Evolutionary conservation across 2,888 invertebrate genomes (phyloP), one percentile per base, ranked within the genome.

Genomic region (Tiliacea aurago): DNA sequence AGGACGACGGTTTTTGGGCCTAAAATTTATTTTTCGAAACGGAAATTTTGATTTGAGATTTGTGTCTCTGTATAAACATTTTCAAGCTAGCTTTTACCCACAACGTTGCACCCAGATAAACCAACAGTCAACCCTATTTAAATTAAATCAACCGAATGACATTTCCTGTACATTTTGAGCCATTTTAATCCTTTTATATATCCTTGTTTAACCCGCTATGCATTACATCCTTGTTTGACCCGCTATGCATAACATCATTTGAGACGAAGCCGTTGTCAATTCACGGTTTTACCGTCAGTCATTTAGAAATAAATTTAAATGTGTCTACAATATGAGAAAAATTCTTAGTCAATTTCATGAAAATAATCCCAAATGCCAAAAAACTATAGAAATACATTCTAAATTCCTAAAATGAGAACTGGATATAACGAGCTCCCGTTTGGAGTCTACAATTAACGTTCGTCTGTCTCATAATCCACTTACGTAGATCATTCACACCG

Each of bases 401-500:
- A 23, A 63, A 56, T 10, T 49, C 43, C 20, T 49, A 64, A 51
- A 87, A 66, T 64, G 37, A 55, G 47, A 77, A 47, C 83, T 80
- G 23, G 58, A 61, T 61, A 47, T 55, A 81, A 67, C 84, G 62
- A 70, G 68, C 56, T 71, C 58, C 49, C 51, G 56, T 61, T 71
- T 47, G 49, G 71, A 79, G 68, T 76, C 74, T 28, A 77, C 73
- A 81, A 79, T 77, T 79, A 84, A 78, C 78, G 72, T 79, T 76
- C 69, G 83, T 75, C 73, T 49, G 75, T 78, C 84, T 76, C 74
- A 53, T 89, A 86, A 90, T 90, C 90, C 85, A 87, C 83, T 89
- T 90, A 89, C 49, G 33, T 74, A 78, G 87, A 80, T 76, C 86
- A 83, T 90, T 90, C 86, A 87, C 89, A 88, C 88, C 74, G 67